Evolutionary conservation across 2,888 invertebrate genomes (phyloP), one percentile per base, ranked within the genome.

Genomic region (Ctenicera cuprea): DNA sequence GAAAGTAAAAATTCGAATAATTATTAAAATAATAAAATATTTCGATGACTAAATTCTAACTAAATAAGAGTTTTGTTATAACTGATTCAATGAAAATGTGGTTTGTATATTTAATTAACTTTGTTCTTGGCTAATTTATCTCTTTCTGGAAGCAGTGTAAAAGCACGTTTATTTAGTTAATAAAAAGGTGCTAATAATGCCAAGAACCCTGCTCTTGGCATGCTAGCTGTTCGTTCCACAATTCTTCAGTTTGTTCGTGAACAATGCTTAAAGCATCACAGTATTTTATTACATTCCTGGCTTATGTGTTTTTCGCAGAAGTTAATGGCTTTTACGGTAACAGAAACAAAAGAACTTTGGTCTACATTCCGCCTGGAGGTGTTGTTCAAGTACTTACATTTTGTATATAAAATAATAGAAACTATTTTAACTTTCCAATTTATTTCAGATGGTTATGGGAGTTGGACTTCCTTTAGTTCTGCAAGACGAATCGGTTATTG

Each of bases 381-480:
- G 71, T 76, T 52, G 52, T 78, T 14, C 75, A 76, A 68, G 78
- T 78, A 71, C 43, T 61, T n/a, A 38, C 16, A 14, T 48, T 18
- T 7, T 11, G 18, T 14, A 14, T 45, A 1, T 14, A 9, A 11
- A 16, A 16, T 41, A 48, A 14, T 3, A 18, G 14, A 22, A 22
- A 54, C n/a, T n/a, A 30, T 18, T 12, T 20, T 20, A 0, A 50
- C 0, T 41, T 3, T 62, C 9, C 22, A 22, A n/a, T 7, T 45
- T 8, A 3, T 26, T 14, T 33, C 80, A 89, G 89, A 80, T 88
- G 69, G 88, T 89, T 77, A 81, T 87, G 79, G 89, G 89, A 67
- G 83, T 88, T 75, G 89, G 89, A 77, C 82, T 89, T 66, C 89
- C 89, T 14, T 86, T 89, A 82, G 88, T 88, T 80, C 82, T 87